Base-by-base conservation (phyloP, 1,140 invertebrate genomes). In the Drosophila tristis region DNA sequence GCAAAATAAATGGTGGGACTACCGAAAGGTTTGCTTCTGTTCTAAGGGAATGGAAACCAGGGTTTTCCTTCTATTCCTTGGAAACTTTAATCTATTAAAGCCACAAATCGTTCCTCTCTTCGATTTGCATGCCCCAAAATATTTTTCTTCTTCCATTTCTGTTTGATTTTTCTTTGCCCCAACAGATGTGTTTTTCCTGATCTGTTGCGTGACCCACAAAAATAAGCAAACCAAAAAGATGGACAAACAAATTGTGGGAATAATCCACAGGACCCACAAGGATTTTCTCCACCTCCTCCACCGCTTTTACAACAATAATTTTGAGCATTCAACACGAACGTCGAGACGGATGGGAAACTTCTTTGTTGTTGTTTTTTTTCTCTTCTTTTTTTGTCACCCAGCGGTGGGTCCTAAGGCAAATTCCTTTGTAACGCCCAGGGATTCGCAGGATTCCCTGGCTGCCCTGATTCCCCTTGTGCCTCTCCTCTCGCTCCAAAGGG, bases 221-320 rank as follows among this genome's bases (percentile, higher is more conserved):
- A 45, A 62, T 59, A 60, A 25, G 15, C 9, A 54, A 11, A 5
- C 4, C 11, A 53, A 59, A 58, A 57, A 73, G 60, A 56, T 26
- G 48, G 4, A 56, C 72, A 63, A 62, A 54, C 64, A 67, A 77
- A 80, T 85, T 74, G 78, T 54, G 61, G 26, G 42, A 65, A 74
- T 71, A 78, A 76, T 67, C 65, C 26, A 53, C 15, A 8, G 15
- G 16, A 15, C 23, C 35, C 35, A 35, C 45, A 45, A 15, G 25
- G 23, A 44, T 26, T 23, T 16, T 56, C 20, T 20, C 6, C 50
- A 20, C 45, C 50, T 31, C 25, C 31, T n/a, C n/a, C n/a, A n/a
- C n/a, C n/a, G 23, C 35, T 70, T 49, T 47, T 26, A 31, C 50
- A 57, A 26, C 64, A 50, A 57, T 70, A 50, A 49, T 48, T 58